These are phyloP conservation scores for Leucophora obtusa DNA, from an alignment of 2,888 invertebrate species.

Conservation along the genomic window DNA sequence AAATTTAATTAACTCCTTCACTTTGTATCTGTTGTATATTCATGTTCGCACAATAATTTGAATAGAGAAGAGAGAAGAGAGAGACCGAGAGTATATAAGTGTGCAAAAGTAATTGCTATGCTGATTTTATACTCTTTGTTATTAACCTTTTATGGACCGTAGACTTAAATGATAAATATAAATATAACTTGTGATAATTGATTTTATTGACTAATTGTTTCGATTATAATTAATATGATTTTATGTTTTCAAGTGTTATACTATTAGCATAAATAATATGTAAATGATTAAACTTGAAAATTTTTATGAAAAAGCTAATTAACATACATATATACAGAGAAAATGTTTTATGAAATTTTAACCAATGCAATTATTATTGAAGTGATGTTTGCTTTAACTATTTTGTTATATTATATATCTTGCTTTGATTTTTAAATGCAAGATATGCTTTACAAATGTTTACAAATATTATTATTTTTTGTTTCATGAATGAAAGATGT, in stretches of 20 bases:
- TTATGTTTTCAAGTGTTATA: background rate
- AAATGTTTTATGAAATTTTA: no score
- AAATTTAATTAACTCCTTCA: constrained; percentile 44
- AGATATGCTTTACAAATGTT: no score
- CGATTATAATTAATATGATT: background rate
- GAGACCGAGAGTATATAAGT: background rate
- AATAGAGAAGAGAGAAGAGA: background rate
- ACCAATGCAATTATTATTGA: no score
- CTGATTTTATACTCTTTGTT: background rate
- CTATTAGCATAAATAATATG: background rate
- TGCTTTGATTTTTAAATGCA: no score
- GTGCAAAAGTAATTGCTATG: background rate
- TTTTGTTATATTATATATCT: no score
- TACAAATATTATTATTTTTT: no score
- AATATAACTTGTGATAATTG: constrained; percentile 17
- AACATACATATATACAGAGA: no score
- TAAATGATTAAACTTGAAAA: background rate
- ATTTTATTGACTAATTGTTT: constrained; percentile 7
- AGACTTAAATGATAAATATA: background rate
- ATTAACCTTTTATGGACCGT: constrained; percentile 20
- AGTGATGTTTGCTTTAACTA: no score
- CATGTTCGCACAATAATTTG: constrained; percentile 16
- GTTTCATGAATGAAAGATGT: no score
- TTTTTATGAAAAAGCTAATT: no score
- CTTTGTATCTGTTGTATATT: constrained; percentile 25